These are phyloP conservation scores for Cricetomys ansorgei DNA, from an alignment of 2,113 vertebrate genomes.

Conservation along the genomic window DNA sequence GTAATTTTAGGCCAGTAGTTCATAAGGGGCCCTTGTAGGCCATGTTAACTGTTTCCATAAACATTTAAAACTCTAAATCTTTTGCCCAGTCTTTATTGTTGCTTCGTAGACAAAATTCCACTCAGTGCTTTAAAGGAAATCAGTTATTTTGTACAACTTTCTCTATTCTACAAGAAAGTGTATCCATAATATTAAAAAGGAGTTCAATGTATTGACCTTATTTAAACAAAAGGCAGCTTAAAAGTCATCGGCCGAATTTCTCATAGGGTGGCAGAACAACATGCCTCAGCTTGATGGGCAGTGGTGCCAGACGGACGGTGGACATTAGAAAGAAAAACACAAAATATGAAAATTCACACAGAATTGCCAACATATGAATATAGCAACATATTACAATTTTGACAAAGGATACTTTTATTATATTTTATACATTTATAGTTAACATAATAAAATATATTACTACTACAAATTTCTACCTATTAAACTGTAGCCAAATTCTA, in stretches of 20 bases:
- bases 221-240: not conserved
- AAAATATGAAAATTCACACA: not conserved
- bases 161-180: not conserved
- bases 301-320: not conserved
- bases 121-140: slow-evolving; percentile 21
- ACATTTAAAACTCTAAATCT: slow-evolving; percentile 24
- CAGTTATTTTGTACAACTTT: not conserved
- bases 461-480: not conserved
- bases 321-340: not conserved
- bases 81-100: not conserved
- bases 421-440: not conserved
- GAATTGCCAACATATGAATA: not conserved
- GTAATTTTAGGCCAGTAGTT: not conserved
- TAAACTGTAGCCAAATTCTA: not conserved
- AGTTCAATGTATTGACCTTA: not conserved
- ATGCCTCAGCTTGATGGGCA: not conserved
- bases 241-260: not conserved
- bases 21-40: not conserved
- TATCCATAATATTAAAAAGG: not conserved
- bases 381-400: not conserved
- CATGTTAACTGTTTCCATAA: not conserved
- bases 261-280: not conserved
- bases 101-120: not conserved
- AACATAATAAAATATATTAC: slow-evolving; percentile 6
- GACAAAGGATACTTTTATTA: not conserved